Evolutionary conservation across 1,140 invertebrate genomes (phyloP).

Genomic region (Apolygus lucorum): DNA sequence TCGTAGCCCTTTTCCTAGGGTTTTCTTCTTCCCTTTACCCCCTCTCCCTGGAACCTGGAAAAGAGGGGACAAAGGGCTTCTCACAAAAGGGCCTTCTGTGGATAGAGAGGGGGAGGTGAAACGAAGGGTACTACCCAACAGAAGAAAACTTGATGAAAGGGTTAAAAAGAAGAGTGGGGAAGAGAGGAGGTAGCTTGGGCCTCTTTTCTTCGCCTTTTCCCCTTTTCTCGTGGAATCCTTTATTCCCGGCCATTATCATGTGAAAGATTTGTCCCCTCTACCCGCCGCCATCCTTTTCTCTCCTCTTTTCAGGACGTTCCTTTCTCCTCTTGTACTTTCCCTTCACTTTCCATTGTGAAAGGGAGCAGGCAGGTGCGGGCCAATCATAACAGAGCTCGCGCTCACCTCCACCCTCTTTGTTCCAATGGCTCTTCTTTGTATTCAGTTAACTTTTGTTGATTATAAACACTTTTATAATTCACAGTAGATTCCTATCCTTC

Average conservation of each 20-base stretch:
- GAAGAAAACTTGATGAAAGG: conserved; percentile 23
- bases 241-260: conserved; percentile 20
- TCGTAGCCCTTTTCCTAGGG: no score
- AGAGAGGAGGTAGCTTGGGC: background rate
- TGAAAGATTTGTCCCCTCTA: conserved; percentile 8
- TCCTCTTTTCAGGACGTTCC: conserved; percentile 6
- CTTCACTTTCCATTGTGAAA: conserved; percentile 2
- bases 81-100: background rate
- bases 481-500: background rate
- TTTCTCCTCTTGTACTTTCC: conserved; percentile 5
- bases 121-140: background rate
- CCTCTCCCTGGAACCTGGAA: background rate
- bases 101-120: background rate
- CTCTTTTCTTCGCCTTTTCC: conserved; percentile 18
- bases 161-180: conserved; percentile 15
- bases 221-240: conserved; percentile 9
- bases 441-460: conserved; percentile 14
- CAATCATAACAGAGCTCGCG: conserved; percentile 19
- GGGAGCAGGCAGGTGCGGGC: background rate
- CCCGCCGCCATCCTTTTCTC: background rate
- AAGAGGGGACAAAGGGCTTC: background rate
- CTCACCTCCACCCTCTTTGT: background rate
- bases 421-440: conserved; percentile 16
- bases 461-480: conserved; percentile 18
- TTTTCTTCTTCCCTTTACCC: background rate